These are phyloP conservation scores for Hydropsyche betteni DNA, from an alignment of 2,888 invertebrate genomes.

Conservation along the genomic window DNA sequence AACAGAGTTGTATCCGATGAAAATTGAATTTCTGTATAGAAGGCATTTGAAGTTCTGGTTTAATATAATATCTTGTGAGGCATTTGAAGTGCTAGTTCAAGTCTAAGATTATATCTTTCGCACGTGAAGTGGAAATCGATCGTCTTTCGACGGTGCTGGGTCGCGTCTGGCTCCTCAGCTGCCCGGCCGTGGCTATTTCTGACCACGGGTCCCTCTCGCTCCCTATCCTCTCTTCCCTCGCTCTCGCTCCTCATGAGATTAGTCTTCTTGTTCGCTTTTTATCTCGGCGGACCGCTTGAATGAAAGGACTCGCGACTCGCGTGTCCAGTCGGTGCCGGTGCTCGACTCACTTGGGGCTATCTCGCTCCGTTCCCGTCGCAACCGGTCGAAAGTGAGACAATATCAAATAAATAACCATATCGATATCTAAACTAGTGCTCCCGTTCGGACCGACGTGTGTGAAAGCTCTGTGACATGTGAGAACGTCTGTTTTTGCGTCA, in stretches of 20 bases:
- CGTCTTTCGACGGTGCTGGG: conserved; percentile 11
- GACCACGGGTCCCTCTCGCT: conserved; percentile 29
- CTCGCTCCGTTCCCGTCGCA: not conserved
- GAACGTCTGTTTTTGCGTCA: too few relatives aligned
- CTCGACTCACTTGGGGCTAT: not conserved
- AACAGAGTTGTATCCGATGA: too few relatives aligned
- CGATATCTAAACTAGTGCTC: not conserved
- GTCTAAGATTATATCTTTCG: too few relatives aligned
- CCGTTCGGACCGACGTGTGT: too few relatives aligned
- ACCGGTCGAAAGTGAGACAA: not conserved
- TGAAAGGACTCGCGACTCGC: conserved; percentile 30
- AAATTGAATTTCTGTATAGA: too few relatives aligned
- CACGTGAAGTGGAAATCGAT: too few relatives aligned
- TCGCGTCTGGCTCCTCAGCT: conserved; percentile 20
- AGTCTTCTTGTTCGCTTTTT: not conserved
- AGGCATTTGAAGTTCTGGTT: too few relatives aligned
- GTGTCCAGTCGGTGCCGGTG: conserved; percentile 17
- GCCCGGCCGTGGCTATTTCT: conserved; percentile 35
- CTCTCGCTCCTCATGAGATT: conserved; percentile 11
- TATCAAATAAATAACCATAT: not conserved
- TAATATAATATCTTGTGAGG: too few relatives aligned
- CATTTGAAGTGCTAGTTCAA: too few relatives aligned
- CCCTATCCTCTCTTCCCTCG: not conserved
- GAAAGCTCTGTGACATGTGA: too few relatives aligned
- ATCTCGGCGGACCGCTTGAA: conserved; percentile 22